Evolutionary conservation across 2,113 vertebrate species (phyloP), one percentile per base, ranked within the genome.

Genomic region (Crotalus horridus): DNA sequence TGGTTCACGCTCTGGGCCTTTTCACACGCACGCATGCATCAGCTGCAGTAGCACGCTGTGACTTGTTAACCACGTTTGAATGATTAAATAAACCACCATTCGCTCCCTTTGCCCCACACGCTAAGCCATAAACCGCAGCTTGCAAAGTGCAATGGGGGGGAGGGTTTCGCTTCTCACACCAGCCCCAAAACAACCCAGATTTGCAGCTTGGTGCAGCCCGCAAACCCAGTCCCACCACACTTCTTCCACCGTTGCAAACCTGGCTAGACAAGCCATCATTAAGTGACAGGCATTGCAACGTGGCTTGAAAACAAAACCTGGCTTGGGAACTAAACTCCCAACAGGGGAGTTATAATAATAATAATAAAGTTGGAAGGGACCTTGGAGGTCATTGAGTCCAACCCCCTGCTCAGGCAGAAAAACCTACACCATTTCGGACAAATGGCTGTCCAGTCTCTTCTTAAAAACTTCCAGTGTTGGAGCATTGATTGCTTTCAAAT

Each of bases 141-240:
- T 39, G 69, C 64, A 74, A 33, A 74, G 64, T n/a, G 64, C 64
- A 33, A n/a, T 0, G 3, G 11, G 11, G 24, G 8, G 23, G 11
- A 10, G 61, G 59, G 8, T 4, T 48, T n/a, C 13, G 5, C 4
- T 3, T 69, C 58, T 61, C 58, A 64, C 3, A 5, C 26, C 61
- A 64, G 61, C n/a, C 5, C 69, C n/a, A 4, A 33, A 74, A 74
- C 13, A 7, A 17, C 5, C 64, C 64, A 74, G 13, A 74, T 33
- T 33, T 33, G 4, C 69, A 17, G n/a, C 15, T 33, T 6, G 13
- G 5, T 17, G 15, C n/a, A 74, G 15, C 6, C 5, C 0, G n/a
- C 6, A 1, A 17, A 74, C 15, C 2, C 11, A 8, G 6, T 74
- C 13, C 69, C 0, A 0, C 2, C 0, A 2, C 2, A 2, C 2